A percentile compares a stretch with the other conserved stretches of the same genome.
Conservation (phyloP, 92 coral and sea anemone genomes). For the Phenganax marumi region DNA sequence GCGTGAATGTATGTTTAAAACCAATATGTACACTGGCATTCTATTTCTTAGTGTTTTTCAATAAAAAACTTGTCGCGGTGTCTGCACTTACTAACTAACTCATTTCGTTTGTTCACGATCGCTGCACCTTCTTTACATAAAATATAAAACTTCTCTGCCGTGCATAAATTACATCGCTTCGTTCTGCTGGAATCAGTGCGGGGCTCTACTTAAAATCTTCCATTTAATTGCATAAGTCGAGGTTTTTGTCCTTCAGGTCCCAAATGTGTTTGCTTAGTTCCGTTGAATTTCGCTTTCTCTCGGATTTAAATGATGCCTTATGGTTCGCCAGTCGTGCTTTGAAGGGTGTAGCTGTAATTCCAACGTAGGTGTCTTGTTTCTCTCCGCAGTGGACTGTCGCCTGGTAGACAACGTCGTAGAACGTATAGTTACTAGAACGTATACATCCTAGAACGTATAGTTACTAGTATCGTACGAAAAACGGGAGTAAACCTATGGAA, state of each 20-base stretch:
- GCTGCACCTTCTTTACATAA: neutral
- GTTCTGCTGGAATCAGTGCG: constrained; percentile 40
- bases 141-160: constrained; percentile 16
- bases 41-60: no score
- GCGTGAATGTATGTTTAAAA: no score
- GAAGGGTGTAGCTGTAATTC: constrained; percentile 38
- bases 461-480: no score
- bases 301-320: constrained; percentile 35
- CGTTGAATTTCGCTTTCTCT: constrained; percentile 23
- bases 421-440: no score
- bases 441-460: no score
- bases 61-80: no score
- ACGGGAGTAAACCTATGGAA: no score
- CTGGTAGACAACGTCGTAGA: constrained; percentile 48
- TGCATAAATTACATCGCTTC: constrained; percentile 43
- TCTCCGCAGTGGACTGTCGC: constrained; percentile 36
- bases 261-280: constrained; percentile 38
- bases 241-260: constrained; percentile 36
- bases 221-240: constrained; percentile 41
- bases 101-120: neutral
- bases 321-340: constrained; percentile 40
- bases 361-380: constrained; percentile 36
- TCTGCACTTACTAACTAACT: no score
- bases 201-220: constrained; percentile 45
- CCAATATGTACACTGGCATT: no score